Base-by-base conservation (phyloP, 2,113 vertebrate species). In the Cryptomyrus ogoouensis region DNA sequence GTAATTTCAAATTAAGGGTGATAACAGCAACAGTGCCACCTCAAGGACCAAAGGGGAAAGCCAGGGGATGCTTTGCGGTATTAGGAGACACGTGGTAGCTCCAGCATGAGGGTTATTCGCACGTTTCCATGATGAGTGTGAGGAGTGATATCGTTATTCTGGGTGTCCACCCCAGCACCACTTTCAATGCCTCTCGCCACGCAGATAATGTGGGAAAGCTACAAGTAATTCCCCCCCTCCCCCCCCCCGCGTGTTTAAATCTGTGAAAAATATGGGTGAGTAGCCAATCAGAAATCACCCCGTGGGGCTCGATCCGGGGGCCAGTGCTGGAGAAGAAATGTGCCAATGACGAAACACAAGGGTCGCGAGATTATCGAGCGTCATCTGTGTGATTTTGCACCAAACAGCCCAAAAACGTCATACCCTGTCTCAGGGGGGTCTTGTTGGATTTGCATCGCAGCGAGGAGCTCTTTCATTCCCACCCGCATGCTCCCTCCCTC, bases 61-160 rank as follows among this genome's bases (percentile, higher is more conserved):
- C 91, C 92, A 92, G 91, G 92, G 93, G 93, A 94, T 94, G 92
- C 92, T 42, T 89, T 88, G 92, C 10, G 90, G 94, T 93, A 94
- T 95, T 93, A 94, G 89, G 92, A 90, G 91, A 89, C 91, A 93
- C 92, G 91, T 87, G 84, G 92, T 92, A 93, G 92, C 92, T 92
- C 88, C 92, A 90, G 91, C 87, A 91, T 94, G 94, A 95, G 94
- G 94, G 93, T 93, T 88, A 85, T 53, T 91, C 89, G 87, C 84
- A 42, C 74, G 17, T 92, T 92, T 91, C 91, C 88, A 89, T 88
- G 92, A 87, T 35, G 35, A 19, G 21, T 17, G 13, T 49, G 9
- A n/a, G 35, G 70, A 49, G 27, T 93, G 92, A 93, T 3, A 19
- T 42, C 35, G 6, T 35, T 15, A 77, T 35, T 6, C 74, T 92